Evolutionary conservation across 2,113 vertebrate genomes (phyloP), one percentile per base, ranked within the genome.

Genomic region (Hassar affinis): DNA sequence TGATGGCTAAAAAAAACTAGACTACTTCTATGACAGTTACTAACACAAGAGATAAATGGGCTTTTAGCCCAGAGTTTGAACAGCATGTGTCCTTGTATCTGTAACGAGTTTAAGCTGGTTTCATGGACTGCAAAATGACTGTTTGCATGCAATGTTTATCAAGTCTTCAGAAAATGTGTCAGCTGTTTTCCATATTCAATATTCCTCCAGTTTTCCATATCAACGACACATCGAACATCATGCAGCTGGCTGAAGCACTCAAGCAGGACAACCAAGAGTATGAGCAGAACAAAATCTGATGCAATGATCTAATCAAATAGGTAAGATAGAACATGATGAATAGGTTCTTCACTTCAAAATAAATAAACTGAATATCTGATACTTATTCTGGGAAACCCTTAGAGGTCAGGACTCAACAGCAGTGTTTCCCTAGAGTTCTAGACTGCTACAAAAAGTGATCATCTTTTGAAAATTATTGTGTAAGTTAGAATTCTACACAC

Each of bases 71-170:
- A 33, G 10, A 35, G n/a, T 77, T 38, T 66, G 33, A 52, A 10
- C n/a, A n/a, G 59, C 14, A 54, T 6, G n/a, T 22, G n/a, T 1
- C 30, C 8, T 14, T 18, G 22, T 4, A 30, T n/a, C 17, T 74
- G 22, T 78, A 61, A 78, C 33, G 77, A 51, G 22, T 85, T 54
- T 27, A 72, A 82, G 6, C n/a, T 25, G 22, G 51, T 85, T 79
- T 25, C 38, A 42, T 12, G 2, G 15, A 78, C 42, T n/a, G 12
- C 61, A 68, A 42, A 59, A 35, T 78, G 85, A 80, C 68, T 17
- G 77, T 66, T 56, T 20, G 35, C 18, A 47, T 42, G 62, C 22
- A 79, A 68, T 30, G 10, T 42, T 30, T 42, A 69, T 68, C 49
- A 80, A 59, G 62, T 47, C 68, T 38, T 78, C 30, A 68, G n/a